A percentile compares a stretch with the other conserved stretches of the same genome.
phyloP scores from a whole-genome alignment of 2,888 invertebrate genomes.

The Caenorhabditis angaria region DNA sequence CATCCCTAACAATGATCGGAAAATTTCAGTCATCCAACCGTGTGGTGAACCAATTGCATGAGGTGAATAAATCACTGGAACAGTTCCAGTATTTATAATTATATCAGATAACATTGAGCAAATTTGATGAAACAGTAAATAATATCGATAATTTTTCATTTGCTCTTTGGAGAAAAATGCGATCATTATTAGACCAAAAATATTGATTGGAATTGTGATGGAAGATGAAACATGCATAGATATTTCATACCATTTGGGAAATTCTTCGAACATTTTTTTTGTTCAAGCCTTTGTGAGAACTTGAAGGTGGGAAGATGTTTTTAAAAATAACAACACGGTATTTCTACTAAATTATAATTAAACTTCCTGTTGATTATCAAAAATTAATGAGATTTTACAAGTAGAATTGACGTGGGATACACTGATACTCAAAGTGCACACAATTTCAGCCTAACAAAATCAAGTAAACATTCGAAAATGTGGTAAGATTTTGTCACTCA shows the following conservation, averaged over 20 bases:
- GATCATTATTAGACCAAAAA: slow-evolving; percentile 8
- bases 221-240: neutral
- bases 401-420: neutral
- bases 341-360: too few relatives aligned
- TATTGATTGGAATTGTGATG: slow-evolving; percentile 12
- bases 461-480: neutral
- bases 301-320: too few relatives aligned
- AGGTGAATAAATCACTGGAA: slow-evolving; percentile 9
- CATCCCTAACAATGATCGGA: neutral
- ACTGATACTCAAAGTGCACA: neutral
- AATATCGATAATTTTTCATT: slow-evolving; percentile 1
- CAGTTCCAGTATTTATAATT: slow-evolving; percentile 3
- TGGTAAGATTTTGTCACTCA: neutral
- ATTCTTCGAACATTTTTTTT: too few relatives aligned
- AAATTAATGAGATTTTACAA: neutral
- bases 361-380: neutral
- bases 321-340: too few relatives aligned
- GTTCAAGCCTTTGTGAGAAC: too few relatives aligned
- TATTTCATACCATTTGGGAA: neutral
- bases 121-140: slow-evolving; percentile 14
- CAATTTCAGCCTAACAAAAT: neutral
- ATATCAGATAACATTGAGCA: slow-evolving; percentile 10
- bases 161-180: neutral
- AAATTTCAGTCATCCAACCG: slow-evolving; percentile 1
- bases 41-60: slow-evolving; percentile 6